phyloP scores from a whole-genome alignment of 2,888 invertebrate genomes.

The Noctua comes region DNA sequence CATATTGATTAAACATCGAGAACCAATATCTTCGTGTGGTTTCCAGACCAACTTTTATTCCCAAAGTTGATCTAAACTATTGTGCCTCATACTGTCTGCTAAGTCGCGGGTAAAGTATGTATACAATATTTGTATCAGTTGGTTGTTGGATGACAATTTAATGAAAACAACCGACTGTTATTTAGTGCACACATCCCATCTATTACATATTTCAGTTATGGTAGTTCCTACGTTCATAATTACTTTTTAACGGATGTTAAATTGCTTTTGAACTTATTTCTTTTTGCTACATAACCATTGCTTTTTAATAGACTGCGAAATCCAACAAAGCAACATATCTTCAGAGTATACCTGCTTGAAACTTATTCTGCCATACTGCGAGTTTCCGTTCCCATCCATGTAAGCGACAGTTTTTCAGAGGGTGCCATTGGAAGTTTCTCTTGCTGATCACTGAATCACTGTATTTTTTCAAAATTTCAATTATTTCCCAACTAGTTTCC shows the following conservation, averaged over 20 bases:
- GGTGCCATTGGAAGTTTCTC: background rate
- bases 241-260: background rate
- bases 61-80: constrained; percentile 15
- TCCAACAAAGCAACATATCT: background rate
- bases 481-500: background rate
- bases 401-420: background rate
- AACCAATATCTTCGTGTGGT: constrained; percentile 24
- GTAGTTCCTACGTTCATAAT: background rate
- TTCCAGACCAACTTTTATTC: constrained; percentile 18
- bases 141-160: background rate
- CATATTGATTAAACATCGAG: constrained; percentile 61
- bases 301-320: background rate
- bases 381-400: background rate
- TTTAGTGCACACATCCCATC: background rate
- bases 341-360: background rate
- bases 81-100: constrained; percentile 6
- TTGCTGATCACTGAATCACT: background rate
- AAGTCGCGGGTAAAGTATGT: background rate
- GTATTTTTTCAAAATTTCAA: background rate
- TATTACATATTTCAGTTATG: background rate
- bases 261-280: background rate
- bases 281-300: background rate
- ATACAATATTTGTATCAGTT: background rate
- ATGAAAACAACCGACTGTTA: background rate
- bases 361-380: background rate